phyloP scores from a whole-genome alignment of 2,888 invertebrate species.

The Serripes groenlandicus region DNA sequence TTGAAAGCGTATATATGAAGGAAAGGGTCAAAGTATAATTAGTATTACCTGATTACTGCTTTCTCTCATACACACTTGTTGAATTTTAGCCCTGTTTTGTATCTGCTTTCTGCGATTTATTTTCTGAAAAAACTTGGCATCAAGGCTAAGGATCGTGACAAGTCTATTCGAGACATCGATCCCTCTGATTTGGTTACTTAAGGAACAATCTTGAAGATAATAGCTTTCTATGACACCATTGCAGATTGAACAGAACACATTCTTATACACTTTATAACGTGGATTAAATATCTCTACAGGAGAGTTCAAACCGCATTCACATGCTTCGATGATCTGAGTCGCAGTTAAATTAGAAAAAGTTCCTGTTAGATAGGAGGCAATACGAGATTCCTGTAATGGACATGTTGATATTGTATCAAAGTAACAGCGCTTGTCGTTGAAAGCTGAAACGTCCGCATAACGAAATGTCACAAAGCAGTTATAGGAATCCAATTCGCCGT shows the following conservation, averaged over 20 bases:
- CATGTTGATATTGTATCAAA: background rate
- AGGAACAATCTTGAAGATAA: too few relatives aligned
- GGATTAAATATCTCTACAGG: background rate
- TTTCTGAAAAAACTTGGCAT: too few relatives aligned
- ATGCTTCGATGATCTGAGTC: background rate
- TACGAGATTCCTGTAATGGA: background rate
- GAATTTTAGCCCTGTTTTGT: too few relatives aligned
- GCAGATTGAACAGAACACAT: conserved; percentile 11
- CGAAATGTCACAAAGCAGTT: conserved; percentile 2
- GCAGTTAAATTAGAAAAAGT: background rate
- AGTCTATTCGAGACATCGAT: too few relatives aligned
- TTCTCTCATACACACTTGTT: too few relatives aligned
- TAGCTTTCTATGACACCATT: too few relatives aligned
- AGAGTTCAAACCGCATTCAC: background rate
- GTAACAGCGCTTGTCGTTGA: background rate
- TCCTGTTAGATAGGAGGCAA: background rate
- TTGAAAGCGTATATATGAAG: too few relatives aligned
- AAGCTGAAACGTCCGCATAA: background rate
- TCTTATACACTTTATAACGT: background rate
- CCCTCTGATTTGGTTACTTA: too few relatives aligned
- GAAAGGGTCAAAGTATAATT: too few relatives aligned
- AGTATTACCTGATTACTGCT: too few relatives aligned
- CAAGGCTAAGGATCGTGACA: too few relatives aligned
- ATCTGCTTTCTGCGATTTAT: too few relatives aligned
- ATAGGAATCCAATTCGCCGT: background rate